Base-by-base conservation (phyloP, 2,888 invertebrate species). In the Prenolepis imparis region DNA sequence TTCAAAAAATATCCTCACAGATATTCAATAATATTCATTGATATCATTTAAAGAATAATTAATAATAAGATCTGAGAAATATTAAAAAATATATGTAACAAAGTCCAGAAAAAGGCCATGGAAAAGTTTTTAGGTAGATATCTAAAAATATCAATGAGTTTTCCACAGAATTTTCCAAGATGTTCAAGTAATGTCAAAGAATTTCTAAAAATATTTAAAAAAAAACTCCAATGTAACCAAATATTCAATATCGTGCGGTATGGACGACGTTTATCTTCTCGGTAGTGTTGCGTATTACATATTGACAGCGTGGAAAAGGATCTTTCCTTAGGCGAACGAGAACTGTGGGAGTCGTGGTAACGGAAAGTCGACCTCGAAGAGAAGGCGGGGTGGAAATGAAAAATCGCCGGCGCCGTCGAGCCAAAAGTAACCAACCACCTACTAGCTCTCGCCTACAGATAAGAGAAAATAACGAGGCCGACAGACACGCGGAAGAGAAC, bases 381-480 rank as follows among this genome's bases (percentile, higher is more conserved):
- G 86, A 84, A 86, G 84, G 81, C 75, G 84, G 66, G 81, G 84
- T 88, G 88, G 84, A 91, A 89, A 91, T 91, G 88, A 92, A 91
- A 91, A 92, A 91, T 91, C 87, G 91, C 86, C 84, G 72, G 84
- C 87, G 89, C 83, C 86, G 85, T 74, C 85, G 87, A 66, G 86
- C 72, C 86, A 87, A 89, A 90, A 88, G 90, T 87, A 90, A 90
- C 88, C 84, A 90, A 90, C 88, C 84, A 85, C 85, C 86, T 73
- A 85, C 85, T 55, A 64, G 64, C 84, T 85, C 57, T 84, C 82
- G 85, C 73, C 74, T 87, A 86, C 82, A 90, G 92, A 92, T 91
- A 92, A 92, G 91, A 89, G 91, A 88, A 90, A 92, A 92, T 92
- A 91, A 92, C 91, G 92, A 92, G 91, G 89, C 87, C 86, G 86